phyloP scores from a whole-genome alignment of 2,797 vertebrate genomes.

The Brachyrhaphis roseni region DNA sequence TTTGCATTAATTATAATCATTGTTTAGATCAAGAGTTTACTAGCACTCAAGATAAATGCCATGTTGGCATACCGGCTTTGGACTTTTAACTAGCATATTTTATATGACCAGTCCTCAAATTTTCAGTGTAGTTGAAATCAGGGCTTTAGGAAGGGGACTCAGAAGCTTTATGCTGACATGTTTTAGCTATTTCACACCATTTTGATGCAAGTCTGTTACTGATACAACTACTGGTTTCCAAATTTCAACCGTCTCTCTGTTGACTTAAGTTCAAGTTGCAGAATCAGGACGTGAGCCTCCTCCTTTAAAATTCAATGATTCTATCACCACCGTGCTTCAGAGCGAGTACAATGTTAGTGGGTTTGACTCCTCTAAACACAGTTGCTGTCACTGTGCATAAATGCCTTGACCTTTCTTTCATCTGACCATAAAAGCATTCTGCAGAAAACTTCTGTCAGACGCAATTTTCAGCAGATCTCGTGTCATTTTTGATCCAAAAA shows the following conservation, averaged over 20 bases:
- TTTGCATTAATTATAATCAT: not conserved
- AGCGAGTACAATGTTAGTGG: not conserved
- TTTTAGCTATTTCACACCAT: not conserved
- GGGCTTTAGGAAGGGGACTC: not conserved
- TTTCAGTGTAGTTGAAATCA: not conserved
- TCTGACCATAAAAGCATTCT: not conserved
- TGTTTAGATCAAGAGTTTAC: not conserved
- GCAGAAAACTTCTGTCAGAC: not conserved
- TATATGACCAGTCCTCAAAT: not conserved
- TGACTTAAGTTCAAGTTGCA: not conserved
- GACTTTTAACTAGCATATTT: not conserved
- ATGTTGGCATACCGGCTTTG: not conserved
- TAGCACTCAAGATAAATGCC: not conserved
- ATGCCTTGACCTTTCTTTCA: not conserved
- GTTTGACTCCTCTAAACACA: not conserved
- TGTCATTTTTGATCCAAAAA: not conserved
- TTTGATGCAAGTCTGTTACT: not conserved
- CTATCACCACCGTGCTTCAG: not conserved
- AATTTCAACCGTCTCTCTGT: not conserved
- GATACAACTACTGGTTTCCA: not conserved
- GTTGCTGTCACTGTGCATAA: not conserved
- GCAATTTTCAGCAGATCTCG: not conserved
- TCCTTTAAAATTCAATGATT: not conserved
- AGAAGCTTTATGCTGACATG: not conserved
- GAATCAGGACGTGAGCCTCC: not conserved